These are phyloP conservation scores for Hecatera dysodea DNA, from an alignment of 2,888 invertebrate genomes.

Conservation along the genomic window DNA sequence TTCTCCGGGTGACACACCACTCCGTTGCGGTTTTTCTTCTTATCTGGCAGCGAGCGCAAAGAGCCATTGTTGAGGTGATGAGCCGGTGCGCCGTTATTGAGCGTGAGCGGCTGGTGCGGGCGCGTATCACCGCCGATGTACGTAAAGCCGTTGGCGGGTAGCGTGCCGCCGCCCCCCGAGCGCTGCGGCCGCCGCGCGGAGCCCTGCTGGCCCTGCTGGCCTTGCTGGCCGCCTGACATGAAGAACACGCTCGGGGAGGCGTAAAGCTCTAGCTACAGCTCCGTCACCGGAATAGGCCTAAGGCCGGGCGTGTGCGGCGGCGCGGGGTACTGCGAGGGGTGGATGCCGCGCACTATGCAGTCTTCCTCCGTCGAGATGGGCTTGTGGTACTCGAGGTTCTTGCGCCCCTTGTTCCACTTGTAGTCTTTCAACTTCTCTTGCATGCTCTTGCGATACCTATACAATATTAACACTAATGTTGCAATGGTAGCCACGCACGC, in stretches of 20 bases:
- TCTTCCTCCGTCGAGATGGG: slow-evolving; percentile 96
- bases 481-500: slow-evolving; percentile 94
- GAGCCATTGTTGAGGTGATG: slow-evolving; percentile 89
- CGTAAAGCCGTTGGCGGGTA: slow-evolving; percentile 94
- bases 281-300: slow-evolving; percentile 96
- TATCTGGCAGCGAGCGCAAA: slow-evolving; percentile 87
- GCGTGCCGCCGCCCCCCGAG: slow-evolving; percentile 91
- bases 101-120: slow-evolving; percentile 87
- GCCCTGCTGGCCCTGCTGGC: slow-evolving; percentile 86
- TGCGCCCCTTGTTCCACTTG: slow-evolving; percentile 95
- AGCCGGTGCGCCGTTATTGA: slow-evolving; percentile 89
- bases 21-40: slow-evolving; percentile 87
- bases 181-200: slow-evolving; percentile 88
- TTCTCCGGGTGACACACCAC: slow-evolving; percentile 87
- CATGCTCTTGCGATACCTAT: slow-evolving; percentile 95
- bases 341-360: slow-evolving; percentile 93
- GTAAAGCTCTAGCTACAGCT: slow-evolving; percentile 99
- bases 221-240: slow-evolving; percentile 92
- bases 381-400: slow-evolving; percentile 97
- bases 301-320: slow-evolving; percentile 88
- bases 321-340: slow-evolving; percentile 89
- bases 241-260: slow-evolving; percentile 96
- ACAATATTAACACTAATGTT: slow-evolving; percentile 93
- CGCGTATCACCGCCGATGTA: slow-evolving; percentile 93
- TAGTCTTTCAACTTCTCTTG: slow-evolving; percentile 96